phyloP scores from a whole-genome alignment of 2,113 vertebrate species.

The Syngnathus scovelli region DNA sequence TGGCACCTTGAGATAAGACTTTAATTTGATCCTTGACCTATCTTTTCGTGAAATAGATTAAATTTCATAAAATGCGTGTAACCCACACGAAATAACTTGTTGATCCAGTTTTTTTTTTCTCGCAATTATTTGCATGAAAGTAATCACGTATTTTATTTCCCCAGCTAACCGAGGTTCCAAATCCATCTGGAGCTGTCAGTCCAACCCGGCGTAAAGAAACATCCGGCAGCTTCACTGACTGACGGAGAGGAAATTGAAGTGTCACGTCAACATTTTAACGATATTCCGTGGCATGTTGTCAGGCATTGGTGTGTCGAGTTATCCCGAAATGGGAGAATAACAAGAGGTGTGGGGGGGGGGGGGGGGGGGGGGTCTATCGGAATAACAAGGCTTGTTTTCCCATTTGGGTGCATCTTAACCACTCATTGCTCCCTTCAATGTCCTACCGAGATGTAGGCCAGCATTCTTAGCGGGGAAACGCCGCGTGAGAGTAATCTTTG shows the following conservation, averaged over 20 bases:
- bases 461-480: slow-evolving; percentile 3
- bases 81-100: not conserved
- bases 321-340: slow-evolving; percentile 19
- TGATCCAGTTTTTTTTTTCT: not conserved
- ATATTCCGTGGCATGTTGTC: slow-evolving; percentile 51
- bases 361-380: not conserved
- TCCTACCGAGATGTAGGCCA: slow-evolving; percentile 15
- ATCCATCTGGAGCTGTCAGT: slow-evolving; percentile 45
- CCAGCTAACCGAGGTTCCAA: slow-evolving; percentile 18
- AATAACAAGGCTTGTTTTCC: slow-evolving; percentile 22
- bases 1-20: no score
- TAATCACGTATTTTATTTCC: slow-evolving; percentile 39
- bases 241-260: slow-evolving; percentile 69
- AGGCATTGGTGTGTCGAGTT: slow-evolving; percentile 25
- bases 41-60: not conserved
- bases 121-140: slow-evolving; percentile 20
- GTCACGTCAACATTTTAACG: slow-evolving; percentile 65
- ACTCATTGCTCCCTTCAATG: slow-evolving; percentile 3
- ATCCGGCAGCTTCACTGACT: slow-evolving; percentile 51
- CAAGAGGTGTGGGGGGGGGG: not conserved
- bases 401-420: slow-evolving; percentile 25
- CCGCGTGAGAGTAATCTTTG: slow-evolving; percentile 38
- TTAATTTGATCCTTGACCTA: no score
- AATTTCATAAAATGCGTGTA: not conserved
- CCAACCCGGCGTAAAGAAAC: slow-evolving; percentile 27